Evolutionary conservation across 1,140 invertebrate species (phyloP).

Genomic region (Drosophila arawakana): DNA sequence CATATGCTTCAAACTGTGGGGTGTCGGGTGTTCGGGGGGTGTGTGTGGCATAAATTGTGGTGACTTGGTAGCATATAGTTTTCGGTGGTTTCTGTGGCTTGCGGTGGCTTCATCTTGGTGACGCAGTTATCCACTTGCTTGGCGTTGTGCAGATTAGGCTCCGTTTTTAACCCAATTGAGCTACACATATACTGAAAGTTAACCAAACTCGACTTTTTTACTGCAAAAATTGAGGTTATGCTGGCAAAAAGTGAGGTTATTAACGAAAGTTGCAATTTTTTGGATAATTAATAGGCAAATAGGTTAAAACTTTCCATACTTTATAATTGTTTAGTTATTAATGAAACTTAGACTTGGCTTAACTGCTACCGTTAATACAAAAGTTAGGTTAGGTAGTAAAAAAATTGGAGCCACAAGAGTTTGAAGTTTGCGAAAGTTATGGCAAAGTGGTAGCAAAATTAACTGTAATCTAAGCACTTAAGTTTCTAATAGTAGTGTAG

Average conservation of each 20-base stretch:
- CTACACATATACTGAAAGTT: not conserved
- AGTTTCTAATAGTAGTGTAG: no score
- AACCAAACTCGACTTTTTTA: not conserved
- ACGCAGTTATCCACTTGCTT: constrained; percentile 14
- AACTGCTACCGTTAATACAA: not conserved
- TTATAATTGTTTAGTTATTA: not conserved
- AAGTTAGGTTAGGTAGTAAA: not conserved
- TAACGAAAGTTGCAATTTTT: not conserved
- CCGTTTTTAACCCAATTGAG: constrained; percentile 14
- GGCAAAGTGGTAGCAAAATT: no score
- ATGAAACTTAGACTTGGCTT: not conserved
- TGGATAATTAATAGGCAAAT: not conserved
- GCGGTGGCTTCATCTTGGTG: constrained; percentile 5
- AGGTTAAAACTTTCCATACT: not conserved
- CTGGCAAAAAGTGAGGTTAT: constrained; percentile 12
- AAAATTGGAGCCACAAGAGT: no score
- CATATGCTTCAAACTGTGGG: constrained; percentile 64
- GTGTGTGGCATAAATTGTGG: constrained; percentile 2
- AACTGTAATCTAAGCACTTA: no score
- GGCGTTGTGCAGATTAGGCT: constrained; percentile 20
- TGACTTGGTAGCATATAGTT: not conserved
- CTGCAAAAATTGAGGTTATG: not conserved
- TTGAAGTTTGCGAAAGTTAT: no score
- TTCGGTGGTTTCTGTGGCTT: constrained; percentile 1
- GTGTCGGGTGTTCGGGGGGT: not conserved